phyloP scores from a whole-genome alignment of 2,797 vertebrate genomes.

The Borostomias antarcticus region DNA sequence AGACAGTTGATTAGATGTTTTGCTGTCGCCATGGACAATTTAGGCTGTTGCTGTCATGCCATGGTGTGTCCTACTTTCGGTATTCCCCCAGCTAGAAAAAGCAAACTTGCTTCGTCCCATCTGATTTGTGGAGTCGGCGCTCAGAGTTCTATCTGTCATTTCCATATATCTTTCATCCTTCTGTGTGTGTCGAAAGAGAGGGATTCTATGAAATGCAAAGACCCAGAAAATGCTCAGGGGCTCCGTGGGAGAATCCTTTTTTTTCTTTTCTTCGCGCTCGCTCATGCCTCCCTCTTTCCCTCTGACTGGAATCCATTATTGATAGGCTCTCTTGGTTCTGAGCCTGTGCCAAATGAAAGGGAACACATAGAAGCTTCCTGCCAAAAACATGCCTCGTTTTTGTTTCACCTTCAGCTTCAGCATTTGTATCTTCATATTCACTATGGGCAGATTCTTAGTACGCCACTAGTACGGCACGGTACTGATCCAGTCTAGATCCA shows the following conservation, averaged over 20 bases:
- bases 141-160: constrained; percentile 31
- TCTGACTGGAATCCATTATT: constrained; percentile 68
- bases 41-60: constrained; percentile 32
- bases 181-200: constrained; percentile 31
- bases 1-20: constrained; percentile 57
- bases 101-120: constrained; percentile 26
- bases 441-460: constrained; percentile 66
- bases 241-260: constrained; percentile 55
- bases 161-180: constrained; percentile 44
- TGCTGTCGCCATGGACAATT: constrained; percentile 41
- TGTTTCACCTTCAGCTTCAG: constrained; percentile 70
- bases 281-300: constrained; percentile 18
- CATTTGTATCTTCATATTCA: constrained; percentile 78
- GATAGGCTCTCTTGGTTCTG: constrained; percentile 59
- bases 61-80: constrained; percentile 50
- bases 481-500: constrained; percentile 37
- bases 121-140: constrained; percentile 21
- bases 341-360: constrained; percentile 69
- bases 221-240: constrained; percentile 49
- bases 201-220: constrained; percentile 54
- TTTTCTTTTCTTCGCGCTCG: constrained; percentile 48
- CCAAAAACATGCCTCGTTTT: constrained; percentile 73
- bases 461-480: too few relatives aligned
- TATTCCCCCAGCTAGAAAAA: constrained; percentile 24
- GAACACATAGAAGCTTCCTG: constrained; percentile 63